Evolutionary conservation across 2,797 vertebrate species (phyloP).

Genomic region (Halcyon badia): DNA sequence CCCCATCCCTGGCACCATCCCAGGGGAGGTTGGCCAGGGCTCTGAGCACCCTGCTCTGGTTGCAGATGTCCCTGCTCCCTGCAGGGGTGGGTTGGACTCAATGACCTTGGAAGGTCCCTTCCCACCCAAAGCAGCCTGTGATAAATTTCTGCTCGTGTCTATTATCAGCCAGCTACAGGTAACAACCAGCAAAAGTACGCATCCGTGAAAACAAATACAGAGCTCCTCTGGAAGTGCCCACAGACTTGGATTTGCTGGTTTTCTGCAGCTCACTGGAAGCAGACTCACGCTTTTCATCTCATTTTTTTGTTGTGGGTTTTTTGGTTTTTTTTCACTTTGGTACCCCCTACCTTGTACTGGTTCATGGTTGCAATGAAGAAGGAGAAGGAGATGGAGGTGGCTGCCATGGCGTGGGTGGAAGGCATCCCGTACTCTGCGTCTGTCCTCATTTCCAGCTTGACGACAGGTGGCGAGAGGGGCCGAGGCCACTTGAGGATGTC

Average conservation of each 20-base stretch:
- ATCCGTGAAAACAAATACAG: background rate
- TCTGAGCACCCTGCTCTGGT: too few species aligned
- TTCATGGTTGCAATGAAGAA: slow-evolving; percentile 86
- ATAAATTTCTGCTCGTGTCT: too few species aligned
- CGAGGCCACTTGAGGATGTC: slow-evolving; percentile 94
- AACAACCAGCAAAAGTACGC: background rate
- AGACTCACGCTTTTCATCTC: fast-evolving
- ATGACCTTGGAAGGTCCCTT: too few species aligned
- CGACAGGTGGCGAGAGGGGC: slow-evolving; percentile 90
- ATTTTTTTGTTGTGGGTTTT: background rate
- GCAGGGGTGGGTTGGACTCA: too few species aligned
- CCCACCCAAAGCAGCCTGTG: too few species aligned
- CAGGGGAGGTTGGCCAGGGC: too few species aligned
- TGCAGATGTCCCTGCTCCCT: too few species aligned
- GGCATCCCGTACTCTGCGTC: slow-evolving; percentile 94
- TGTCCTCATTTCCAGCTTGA: slow-evolving; percentile 90
- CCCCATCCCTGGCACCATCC: too few species aligned
- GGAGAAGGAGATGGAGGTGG: slow-evolving; percentile 92
- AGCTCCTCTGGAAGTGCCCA: background rate
- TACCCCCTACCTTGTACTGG: slow-evolving; percentile 87
- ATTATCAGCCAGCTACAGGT: background rate
- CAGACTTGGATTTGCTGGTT: background rate
- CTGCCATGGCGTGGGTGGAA: slow-evolving; percentile 96
- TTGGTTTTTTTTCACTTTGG: background rate
- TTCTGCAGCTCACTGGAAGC: background rate